These are phyloP conservation scores for Lasioglossum baleicum DNA, from an alignment of 1,140 invertebrate species.

Conservation along the genomic window DNA sequence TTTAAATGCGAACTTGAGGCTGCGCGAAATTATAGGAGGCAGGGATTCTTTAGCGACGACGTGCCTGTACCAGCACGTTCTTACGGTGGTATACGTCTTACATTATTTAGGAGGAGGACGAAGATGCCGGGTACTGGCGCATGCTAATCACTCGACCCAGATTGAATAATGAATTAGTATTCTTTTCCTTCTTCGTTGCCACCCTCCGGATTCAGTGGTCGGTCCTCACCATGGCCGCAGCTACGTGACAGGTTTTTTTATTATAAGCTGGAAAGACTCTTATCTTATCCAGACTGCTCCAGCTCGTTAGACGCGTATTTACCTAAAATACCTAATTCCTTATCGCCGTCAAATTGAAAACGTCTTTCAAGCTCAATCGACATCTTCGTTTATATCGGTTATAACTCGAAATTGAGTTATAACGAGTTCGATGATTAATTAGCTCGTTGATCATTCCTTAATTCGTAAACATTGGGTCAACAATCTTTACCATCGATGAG, in stretches of 20 bases:
- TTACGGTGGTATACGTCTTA: conserved; percentile 65
- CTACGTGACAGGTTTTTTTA: conserved; percentile 78
- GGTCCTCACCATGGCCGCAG: conserved; percentile 39
- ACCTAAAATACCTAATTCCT: conserved; percentile 19
- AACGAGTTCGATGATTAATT: too few species aligned
- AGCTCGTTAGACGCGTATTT: conserved; percentile 46
- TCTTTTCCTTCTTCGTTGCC: conserved; percentile 72
- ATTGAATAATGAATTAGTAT: conserved; percentile 81
- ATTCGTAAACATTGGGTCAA: too few species aligned
- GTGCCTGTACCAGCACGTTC: conserved; percentile 44
- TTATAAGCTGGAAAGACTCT: conserved; percentile 54
- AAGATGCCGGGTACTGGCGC: conserved; percentile 72
- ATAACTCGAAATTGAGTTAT: neutral
- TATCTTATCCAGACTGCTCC: conserved; percentile 38
- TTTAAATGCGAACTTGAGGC: conserved; percentile 35
- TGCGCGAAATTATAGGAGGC: conserved; percentile 27
- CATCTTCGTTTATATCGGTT: too few species aligned
- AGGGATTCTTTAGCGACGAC: conserved; percentile 24
- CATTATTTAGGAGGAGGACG: conserved; percentile 77
- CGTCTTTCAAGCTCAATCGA: too few species aligned
- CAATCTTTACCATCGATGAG: too few species aligned
- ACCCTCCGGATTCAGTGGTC: conserved; percentile 54
- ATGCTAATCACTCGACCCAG: conserved; percentile 80
- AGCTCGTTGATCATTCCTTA: too few species aligned
- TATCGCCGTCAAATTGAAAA: conserved; percentile 41